Conservation (phyloP, 2,888 invertebrate genomes). For the Dryobotodes eremita region DNA sequence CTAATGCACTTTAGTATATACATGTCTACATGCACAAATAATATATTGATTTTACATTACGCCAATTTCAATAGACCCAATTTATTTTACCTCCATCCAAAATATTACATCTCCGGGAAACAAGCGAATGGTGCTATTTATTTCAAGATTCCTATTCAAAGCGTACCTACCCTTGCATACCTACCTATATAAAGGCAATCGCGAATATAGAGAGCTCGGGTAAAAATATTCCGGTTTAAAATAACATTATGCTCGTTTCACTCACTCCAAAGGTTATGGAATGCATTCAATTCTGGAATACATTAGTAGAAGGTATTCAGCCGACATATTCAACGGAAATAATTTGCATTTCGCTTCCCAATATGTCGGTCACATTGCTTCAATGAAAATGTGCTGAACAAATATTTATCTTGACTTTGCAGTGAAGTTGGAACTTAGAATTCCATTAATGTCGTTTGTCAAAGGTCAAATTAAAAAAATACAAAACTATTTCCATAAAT, state of each 20-base stretch:
- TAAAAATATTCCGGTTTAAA: constrained; percentile 55
- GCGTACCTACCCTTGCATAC: constrained; percentile 12
- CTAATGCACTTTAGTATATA: neutral
- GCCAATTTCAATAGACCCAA: constrained; percentile 8
- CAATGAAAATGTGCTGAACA: constrained; percentile 49
- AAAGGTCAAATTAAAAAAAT: neutral
- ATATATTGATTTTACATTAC: neutral
- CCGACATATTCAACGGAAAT: constrained; percentile 53
- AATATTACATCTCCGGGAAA: constrained; percentile 30
- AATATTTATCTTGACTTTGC: constrained; percentile 41
- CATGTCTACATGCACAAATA: no score
- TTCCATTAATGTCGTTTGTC: constrained; percentile 19
- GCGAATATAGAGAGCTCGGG: constrained; percentile 28
- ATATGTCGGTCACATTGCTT: constrained; percentile 53
- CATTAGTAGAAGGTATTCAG: constrained; percentile 61
- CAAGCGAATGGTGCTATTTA: constrained; percentile 45
- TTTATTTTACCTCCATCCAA: constrained; percentile 7
- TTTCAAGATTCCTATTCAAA: constrained; percentile 37
- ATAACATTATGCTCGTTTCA: constrained; percentile 52
- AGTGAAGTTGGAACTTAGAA: constrained; percentile 8
- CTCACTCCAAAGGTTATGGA: constrained; percentile 53
- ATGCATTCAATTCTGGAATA: constrained; percentile 55
- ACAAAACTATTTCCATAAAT: neutral
- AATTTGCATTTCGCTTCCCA: constrained; percentile 56
- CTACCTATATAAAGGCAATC: constrained; percentile 20